Conservation (phyloP, 2,113 vertebrate species). For the Taurulus bubalis region DNA sequence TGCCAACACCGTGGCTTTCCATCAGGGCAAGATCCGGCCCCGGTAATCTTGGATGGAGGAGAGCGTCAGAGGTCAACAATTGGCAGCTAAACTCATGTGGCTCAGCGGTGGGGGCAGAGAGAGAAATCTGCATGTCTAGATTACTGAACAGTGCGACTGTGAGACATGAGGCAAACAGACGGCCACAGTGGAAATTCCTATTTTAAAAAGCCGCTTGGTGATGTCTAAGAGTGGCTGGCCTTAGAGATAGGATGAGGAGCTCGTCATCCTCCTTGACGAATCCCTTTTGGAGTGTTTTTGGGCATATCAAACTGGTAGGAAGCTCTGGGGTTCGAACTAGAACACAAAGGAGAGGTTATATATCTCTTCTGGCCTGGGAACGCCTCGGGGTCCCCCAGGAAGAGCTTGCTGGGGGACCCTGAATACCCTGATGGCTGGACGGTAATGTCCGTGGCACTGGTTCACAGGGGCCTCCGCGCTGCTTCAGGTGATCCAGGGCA, state of each 20-base stretch:
- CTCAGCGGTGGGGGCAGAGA: slow-evolving; percentile 8
- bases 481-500: slow-evolving; percentile 6
- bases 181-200: slow-evolving; percentile 28
- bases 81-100: slow-evolving; percentile 48
- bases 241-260: too few species aligned
- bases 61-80: slow-evolving; percentile 40
- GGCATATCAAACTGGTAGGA: background rate
- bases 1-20: slow-evolving; percentile 56
- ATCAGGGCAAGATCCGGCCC: slow-evolving; percentile 59
- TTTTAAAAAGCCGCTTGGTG: background rate
- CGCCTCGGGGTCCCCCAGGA: too few species aligned
- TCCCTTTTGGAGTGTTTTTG: background rate
- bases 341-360: too few species aligned
- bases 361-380: too few species aligned
- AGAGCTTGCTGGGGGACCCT: too few species aligned
- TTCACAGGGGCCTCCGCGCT: background rate
- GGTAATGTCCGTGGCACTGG: background rate
- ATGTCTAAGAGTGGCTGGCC: too few species aligned
- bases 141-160: slow-evolving; percentile 47
- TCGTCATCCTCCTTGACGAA: too few species aligned
- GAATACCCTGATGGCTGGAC: background rate
- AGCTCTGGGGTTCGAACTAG: too few species aligned
- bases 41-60: slow-evolving; percentile 53
- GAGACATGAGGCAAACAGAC: slow-evolving; percentile 27
- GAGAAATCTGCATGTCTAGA: slow-evolving; percentile 47